Evolutionary conservation across 23 tunicate species (phyloP).

Genomic region (Halocynthia roretzi): DNA sequence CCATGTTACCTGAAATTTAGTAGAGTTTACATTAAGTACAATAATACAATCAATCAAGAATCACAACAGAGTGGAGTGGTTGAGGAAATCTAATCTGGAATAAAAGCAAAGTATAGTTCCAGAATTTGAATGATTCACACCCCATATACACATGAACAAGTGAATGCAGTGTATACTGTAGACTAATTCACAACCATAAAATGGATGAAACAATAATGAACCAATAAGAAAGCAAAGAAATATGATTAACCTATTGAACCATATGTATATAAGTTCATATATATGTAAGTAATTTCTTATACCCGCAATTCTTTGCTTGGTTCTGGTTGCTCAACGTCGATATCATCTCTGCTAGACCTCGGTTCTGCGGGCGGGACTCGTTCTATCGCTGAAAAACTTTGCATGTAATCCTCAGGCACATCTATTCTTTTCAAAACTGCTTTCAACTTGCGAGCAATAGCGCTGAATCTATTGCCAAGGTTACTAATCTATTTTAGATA

Average conservation of each 20-base stretch:
- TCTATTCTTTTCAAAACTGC: slow-evolving; percentile 54
- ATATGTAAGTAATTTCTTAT: no score
- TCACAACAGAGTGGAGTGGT: neutral
- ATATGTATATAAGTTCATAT: no score
- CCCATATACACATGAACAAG: neutral
- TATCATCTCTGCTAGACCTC: slow-evolving; percentile 2
- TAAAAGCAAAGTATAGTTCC: no score
- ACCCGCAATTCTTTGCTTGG: no score
- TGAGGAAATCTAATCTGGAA: neutral
- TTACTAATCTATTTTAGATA: neutral
- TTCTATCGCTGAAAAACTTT: slow-evolving; percentile 17
- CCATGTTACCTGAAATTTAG: slow-evolving; percentile 43
- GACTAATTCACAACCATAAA: no score
- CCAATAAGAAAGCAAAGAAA: no score
- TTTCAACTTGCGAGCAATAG: slow-evolving; percentile 62
- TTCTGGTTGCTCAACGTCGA: neutral
- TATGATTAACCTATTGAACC: no score
- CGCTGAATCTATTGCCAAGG: slow-evolving; percentile 45
- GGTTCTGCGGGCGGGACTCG: neutral
- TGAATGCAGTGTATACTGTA: no score
- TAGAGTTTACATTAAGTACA: neutral
- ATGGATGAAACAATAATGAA: no score
- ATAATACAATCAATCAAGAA: neutral
- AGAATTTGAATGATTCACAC: neutral
- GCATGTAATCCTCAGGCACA: slow-evolving; percentile 34